Evolutionary conservation across 2,888 invertebrate genomes (phyloP).

Genomic region (Frankliniella intonsa): DNA sequence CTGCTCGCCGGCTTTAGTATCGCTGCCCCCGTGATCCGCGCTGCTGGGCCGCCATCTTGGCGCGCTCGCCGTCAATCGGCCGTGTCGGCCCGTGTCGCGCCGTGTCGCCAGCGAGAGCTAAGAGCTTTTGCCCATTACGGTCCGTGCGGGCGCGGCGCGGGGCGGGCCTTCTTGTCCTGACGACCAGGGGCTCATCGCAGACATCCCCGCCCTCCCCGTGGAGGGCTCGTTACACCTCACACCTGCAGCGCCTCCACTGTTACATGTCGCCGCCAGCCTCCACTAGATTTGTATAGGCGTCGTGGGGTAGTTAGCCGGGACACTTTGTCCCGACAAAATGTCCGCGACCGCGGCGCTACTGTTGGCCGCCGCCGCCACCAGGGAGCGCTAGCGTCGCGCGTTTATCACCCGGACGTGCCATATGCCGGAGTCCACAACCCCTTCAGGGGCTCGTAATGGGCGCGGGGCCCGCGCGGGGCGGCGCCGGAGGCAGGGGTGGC

Average conservation of each 20-base stretch:
- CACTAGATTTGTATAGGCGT: too few species aligned
- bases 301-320: too few species aligned
- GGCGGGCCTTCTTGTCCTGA: background rate
- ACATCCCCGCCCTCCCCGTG: background rate
- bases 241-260: background rate
- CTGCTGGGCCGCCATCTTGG: background rate
- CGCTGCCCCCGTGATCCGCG: background rate
- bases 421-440: too few species aligned
- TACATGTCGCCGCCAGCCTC: too few species aligned
- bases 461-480: too few species aligned
- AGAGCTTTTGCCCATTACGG: conserved; percentile 9
- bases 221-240: background rate
- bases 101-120: background rate
- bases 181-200: background rate
- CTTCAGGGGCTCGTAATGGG: too few species aligned
- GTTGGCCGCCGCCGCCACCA: too few species aligned
- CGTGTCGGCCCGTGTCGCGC: background rate
- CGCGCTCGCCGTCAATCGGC: background rate
- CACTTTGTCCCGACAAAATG: too few species aligned
- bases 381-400: too few species aligned
- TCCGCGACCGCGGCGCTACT: too few species aligned
- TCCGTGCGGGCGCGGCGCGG: background rate
- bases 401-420: too few species aligned
- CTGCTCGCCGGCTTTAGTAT: background rate
- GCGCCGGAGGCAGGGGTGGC: too few species aligned